phyloP scores from a whole-genome alignment of 2,797 vertebrate genomes.

The Myotis findleyi region DNA sequence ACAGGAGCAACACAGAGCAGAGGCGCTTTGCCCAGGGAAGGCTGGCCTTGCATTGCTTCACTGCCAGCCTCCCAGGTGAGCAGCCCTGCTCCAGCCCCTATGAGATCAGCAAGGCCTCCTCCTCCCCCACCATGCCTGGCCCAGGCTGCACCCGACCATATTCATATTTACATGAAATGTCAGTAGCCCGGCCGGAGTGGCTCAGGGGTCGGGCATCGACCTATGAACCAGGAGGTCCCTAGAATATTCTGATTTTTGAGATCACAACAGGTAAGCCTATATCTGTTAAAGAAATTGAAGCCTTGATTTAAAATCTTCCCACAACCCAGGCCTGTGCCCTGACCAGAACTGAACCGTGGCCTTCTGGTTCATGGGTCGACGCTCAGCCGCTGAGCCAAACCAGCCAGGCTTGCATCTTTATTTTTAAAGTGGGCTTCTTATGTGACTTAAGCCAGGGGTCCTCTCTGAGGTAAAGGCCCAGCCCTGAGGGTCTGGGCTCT shows the following conservation, averaged over 20 bases:
- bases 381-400: no score
- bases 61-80: background rate
- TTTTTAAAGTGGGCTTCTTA: background rate
- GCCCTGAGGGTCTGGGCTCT: background rate
- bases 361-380: no score
- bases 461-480: background rate
- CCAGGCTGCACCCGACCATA: background rate
- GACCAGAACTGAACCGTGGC: no score
- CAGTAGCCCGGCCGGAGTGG: background rate
- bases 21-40: rapidly evolving
- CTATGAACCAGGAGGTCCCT: background rate
- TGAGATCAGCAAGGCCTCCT: background rate
- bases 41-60: background rate
- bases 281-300: conserved; percentile 2
- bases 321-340: background rate
- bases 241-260: conserved; percentile 30
- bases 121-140: background rate
- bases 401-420: background rate
- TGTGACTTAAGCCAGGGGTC: background rate
- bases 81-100: background rate
- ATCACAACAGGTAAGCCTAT: background rate
- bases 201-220: background rate
- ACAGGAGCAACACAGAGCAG: background rate
- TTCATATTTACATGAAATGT: background rate
- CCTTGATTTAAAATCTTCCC: background rate